Conservation (phyloP, 2,888 invertebrate species). For the Rhaphigaster nebulosa region DNA sequence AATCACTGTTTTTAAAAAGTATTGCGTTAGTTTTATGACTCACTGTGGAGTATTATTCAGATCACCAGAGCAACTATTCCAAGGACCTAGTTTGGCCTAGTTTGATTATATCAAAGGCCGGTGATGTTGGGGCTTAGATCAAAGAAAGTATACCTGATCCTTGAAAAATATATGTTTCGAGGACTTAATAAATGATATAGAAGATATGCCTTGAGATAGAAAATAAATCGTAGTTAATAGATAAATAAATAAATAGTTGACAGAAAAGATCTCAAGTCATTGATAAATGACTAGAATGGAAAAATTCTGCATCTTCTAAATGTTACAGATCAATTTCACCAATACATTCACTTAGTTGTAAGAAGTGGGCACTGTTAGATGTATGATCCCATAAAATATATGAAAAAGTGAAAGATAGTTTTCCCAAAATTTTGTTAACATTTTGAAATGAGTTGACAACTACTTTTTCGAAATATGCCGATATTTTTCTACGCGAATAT, state of each 20-base stretch:
- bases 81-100: slow-evolving; percentile 13
- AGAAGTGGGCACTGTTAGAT: no score
- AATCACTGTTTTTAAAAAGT: background rate
- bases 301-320: background rate
- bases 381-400: no score
- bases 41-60: background rate
- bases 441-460: background rate
- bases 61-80: background rate
- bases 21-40: background rate
- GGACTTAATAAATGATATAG: background rate
- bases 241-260: background rate
- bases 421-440: background rate
- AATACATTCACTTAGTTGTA: background rate
- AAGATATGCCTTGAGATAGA: background rate
- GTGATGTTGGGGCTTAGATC: slow-evolving; percentile 16
- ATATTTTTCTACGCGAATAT: background rate
- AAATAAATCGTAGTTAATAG: background rate
- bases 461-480: background rate
- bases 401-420: no score
- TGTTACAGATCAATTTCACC: background rate
- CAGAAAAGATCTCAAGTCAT: background rate
- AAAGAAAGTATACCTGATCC: background rate
- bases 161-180: background rate
- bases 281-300: background rate
- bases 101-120: slow-evolving; percentile 1